Evolutionary conservation across 2,888 invertebrate genomes (phyloP).

Genomic region (Hydrotaea cyrtoneurina): DNA sequence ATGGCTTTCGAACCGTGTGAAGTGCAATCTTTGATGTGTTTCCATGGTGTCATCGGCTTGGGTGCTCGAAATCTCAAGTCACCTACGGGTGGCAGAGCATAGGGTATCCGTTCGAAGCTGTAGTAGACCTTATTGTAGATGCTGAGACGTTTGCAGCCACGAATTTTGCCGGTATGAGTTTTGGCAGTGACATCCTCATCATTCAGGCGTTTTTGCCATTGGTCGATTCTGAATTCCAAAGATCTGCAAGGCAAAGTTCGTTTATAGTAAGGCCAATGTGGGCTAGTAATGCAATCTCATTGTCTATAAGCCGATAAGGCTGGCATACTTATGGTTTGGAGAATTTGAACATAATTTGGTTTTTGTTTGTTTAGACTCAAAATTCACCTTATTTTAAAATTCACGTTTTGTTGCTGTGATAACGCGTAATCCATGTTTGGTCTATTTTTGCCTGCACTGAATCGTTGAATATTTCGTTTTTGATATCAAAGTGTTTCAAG

Average conservation of each 20-base stretch:
- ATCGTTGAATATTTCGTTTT: not conserved
- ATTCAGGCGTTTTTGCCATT: constrained; percentile 47
- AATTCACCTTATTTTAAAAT: constrained; percentile 47
- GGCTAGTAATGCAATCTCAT: not conserved
- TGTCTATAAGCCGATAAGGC: not conserved
- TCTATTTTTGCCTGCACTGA: constrained; percentile 6
- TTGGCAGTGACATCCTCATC: constrained; percentile 51
- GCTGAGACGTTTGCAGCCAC: constrained; percentile 62
- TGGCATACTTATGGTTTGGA: too few relatives aligned
- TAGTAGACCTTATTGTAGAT: constrained; percentile 69
- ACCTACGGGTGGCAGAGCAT: constrained; percentile 80
- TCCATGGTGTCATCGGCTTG: constrained; percentile 78
- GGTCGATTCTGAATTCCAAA: constrained; percentile 54
- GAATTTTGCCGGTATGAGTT: constrained; percentile 69
- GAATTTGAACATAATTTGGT: too few relatives aligned
- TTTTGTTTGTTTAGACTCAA: not conserved
- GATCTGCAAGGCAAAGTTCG: constrained; percentile 38
- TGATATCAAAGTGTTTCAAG: constrained; percentile 28
- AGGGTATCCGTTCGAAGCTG: constrained; percentile 76
- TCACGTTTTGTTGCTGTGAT: constrained; percentile 34
- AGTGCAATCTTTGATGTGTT: constrained; percentile 77
- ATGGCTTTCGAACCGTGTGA: constrained; percentile 54
- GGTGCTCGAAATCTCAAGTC: constrained; percentile 79
- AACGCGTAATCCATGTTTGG: constrained; percentile 42
- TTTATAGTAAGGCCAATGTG: not conserved